These are phyloP conservation scores for Brachionus paranguensis DNA, from an alignment of 1,140 invertebrate genomes.

Conservation along the genomic window DNA sequence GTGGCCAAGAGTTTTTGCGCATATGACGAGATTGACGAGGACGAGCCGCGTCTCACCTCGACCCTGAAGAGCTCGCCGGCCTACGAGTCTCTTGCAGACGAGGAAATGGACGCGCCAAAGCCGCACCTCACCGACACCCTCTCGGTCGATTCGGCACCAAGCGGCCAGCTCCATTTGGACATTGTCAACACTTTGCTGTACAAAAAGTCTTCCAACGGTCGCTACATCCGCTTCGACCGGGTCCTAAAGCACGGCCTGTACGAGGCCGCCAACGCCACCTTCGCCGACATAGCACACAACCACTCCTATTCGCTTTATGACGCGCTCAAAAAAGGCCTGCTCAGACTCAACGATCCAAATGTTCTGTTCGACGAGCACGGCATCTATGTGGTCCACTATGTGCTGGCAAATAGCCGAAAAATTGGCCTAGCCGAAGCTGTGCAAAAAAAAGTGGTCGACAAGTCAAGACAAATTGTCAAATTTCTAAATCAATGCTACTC, in stretches of 20 bases:
- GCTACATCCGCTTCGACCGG: constrained; percentile 1
- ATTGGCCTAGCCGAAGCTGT: not conserved
- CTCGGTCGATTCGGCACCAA: not conserved
- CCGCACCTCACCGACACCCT: not conserved
- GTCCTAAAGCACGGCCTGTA: not conserved
- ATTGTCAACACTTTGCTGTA: not conserved
- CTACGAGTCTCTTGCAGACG: not conserved
- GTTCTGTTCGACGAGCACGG: not conserved
- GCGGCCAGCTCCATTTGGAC: not conserved
- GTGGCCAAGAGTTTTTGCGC: not conserved
- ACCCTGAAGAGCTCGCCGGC: not conserved
- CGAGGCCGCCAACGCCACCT: not conserved
- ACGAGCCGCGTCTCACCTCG: not conserved
- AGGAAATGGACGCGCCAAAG: not conserved
- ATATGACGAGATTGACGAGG: not conserved
- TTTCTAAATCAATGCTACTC: not conserved
- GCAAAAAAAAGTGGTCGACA: not conserved
- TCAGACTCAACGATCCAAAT: not conserved
- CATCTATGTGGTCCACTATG: not conserved
- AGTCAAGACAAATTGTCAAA: not conserved
- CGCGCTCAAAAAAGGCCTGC: not conserved
- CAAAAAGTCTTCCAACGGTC: constrained; percentile 14
- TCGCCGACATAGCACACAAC: not conserved
- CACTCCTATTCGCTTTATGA: not conserved
- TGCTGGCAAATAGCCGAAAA: constrained; percentile 15